Evolutionary conservation across 2,797 vertebrate species (phyloP), one percentile per base, ranked within the genome.

Genomic region (Sebastes itinus): DNA sequence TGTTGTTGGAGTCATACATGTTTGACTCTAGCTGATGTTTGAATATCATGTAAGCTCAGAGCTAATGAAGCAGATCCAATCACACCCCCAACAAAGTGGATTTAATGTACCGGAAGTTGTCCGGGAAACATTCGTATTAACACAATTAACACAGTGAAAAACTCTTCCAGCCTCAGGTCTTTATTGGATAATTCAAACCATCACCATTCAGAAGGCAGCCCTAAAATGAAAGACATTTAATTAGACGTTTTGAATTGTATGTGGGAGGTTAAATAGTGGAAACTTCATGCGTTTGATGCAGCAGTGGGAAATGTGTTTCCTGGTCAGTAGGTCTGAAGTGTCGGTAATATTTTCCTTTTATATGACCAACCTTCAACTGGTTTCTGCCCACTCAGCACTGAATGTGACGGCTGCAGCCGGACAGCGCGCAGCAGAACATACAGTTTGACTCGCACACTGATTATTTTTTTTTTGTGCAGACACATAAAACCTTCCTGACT

Each of bases 321-420:
- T 62, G 58, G 27, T 52, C 58, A 23, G 58, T 30, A n/a, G 38
- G 20, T 30, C 10, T 52, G 7, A 67, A 30, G 25, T 8, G 35
- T 30, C 16, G 22, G 33, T 33, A 2, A 25, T 20, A 10, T 27
- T 54, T 25, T 25, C 16, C 60, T 55, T 33, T 35, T 25, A 22
- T 38, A 5, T 3, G 42, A 68, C 9, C 20, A 25, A 42, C 32
- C 58, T 30, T 63, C 14, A 7, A 38, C 59, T 46, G 18, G 16
- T 69, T 72, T 54, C 49, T 77, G 82, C 79, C 63, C 77, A 42
- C 32, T 87, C 78, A 72, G 81, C 72, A 46, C 13, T 23, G 8
- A 27, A 46, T 42, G 62, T 64, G 35, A 42, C 4, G 6, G 60
- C 30, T n/a, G 60, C 30, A 33, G 42, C 18, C 11, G 46, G 23